Evolutionary conservation across 2,888 invertebrate species (phyloP), one percentile per base, ranked within the genome.

Genomic region (Cheilosia scutellata): DNA sequence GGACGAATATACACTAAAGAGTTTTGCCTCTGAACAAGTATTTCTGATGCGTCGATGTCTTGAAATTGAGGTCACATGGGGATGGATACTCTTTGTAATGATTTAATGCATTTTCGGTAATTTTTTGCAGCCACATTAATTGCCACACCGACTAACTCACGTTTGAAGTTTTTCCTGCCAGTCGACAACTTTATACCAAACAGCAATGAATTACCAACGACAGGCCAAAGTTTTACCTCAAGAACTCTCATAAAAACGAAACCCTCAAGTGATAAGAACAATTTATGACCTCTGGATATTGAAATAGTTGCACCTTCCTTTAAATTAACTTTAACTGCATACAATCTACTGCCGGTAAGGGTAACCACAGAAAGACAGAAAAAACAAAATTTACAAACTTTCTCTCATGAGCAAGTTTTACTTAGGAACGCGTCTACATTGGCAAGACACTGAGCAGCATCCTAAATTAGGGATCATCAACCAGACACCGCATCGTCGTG

Each of bases 211-310:
- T 53, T 11, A 4, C 44, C 37, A 16, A 4, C 29, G 47, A 42
- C 62, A 63, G 13, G 74, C n/a, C 1, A 16, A 70, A 76, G 49
- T 66, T 60, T 60, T n/a, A 16, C 75, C 33, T 27, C 40, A 16
- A 49, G 4, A 9, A 33, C 44, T 66, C 16, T 55, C 62, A 55
- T 62, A 33, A 65, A 53, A 31, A 42, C 40, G 44, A 16, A 25
- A 20, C 37, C 66, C 20, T 57, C 4, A 65, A 51, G 70, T 75
- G 79, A 75, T 75, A 79, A 75, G 70, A 58, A 47, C 65, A 70
- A 84, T 84, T 80, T 65, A 84, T 80, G 40, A 53, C 58, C 49
- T 29, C 13, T 7, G 75, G 84, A 47, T 70, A 71, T 84, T 75
- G 79, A 75, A 84, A 74, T 70, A 57, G 62, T 53, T 71, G 2